phyloP scores from a whole-genome alignment of 2,888 invertebrate species.

The Agriotes lineatus region DNA sequence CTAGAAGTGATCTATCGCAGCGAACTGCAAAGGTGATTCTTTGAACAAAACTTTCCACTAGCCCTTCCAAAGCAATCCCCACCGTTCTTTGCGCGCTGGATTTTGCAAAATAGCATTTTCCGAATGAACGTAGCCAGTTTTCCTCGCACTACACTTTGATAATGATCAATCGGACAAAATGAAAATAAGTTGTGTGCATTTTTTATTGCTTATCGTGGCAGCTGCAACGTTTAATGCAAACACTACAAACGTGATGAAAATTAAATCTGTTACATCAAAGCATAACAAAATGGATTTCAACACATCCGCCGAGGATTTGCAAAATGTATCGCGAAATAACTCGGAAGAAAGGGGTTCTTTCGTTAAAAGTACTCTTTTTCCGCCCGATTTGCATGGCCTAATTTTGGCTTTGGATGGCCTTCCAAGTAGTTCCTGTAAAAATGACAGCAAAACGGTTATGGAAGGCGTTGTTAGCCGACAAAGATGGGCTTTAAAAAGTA shows the following conservation, averaged over 20 bases:
- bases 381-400: conserved; percentile 64
- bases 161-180: neutral
- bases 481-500: conserved; percentile 49
- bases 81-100: neutral
- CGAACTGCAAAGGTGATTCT: no score
- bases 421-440: conserved; percentile 60
- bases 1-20: no score
- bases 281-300: neutral
- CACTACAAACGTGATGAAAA: conserved; percentile 11
- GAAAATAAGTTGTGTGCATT: no score
- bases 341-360: no score
- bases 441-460: conserved; percentile 68
- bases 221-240: neutral
- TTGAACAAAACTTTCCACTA: no score
- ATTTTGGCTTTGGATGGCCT: conserved; percentile 62
- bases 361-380: conserved; percentile 46
- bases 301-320: no score
- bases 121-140: neutral
- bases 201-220: neutral
- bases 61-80: conserved; percentile 14
- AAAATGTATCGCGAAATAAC: no score
- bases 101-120: conserved; percentile 26
- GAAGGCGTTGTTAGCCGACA: conserved; percentile 67
- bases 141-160: conserved; percentile 60
- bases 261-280: neutral